A percentile compares a stretch with the other conserved stretches of the same genome.
Conservation (phyloP, 2,888 invertebrate genomes). For the Amiota communis region DNA sequence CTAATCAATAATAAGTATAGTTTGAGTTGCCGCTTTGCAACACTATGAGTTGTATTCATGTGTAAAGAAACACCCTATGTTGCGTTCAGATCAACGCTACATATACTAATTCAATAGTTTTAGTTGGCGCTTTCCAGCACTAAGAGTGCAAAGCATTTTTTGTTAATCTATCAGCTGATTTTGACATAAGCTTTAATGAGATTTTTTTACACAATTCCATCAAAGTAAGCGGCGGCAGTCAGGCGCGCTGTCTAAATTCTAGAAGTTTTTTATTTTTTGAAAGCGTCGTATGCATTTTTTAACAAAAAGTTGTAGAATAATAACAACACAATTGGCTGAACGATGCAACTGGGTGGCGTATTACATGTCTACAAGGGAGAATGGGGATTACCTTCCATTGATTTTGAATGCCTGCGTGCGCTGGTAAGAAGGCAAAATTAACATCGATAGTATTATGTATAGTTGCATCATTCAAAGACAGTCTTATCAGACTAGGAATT, state of each 20-base stretch:
- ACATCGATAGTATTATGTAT: conserved; percentile 20
- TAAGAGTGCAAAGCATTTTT: too few relatives aligned
- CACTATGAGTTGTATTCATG: too few relatives aligned
- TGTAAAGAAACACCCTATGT: too few relatives aligned
- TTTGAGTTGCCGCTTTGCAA: too few relatives aligned
- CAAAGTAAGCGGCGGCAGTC: conserved; percentile 5
- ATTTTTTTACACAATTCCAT: too few relatives aligned
- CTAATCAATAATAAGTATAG: too few relatives aligned
- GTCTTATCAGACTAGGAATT: conserved; percentile 30
- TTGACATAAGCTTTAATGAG: too few relatives aligned
- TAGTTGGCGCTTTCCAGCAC: too few relatives aligned
- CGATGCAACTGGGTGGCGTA: conserved; percentile 71
- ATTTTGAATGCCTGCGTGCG: conserved; percentile 86
- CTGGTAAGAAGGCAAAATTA: conserved; percentile 77
- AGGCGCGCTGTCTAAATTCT: conserved; percentile 44
- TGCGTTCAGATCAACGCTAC: too few relatives aligned
- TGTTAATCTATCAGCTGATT: too few relatives aligned
- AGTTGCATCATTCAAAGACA: conserved; percentile 59
- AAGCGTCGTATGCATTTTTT: conserved; percentile 39
- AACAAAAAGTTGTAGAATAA: conserved; percentile 28
- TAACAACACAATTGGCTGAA: conserved; percentile 14
- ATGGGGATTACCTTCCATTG: conserved; percentile 89
- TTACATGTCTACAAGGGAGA: conserved; percentile 89
- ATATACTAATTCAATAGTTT: too few relatives aligned
- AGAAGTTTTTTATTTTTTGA: conserved; percentile 36